A percentile compares a stretch with the other conserved stretches of the same genome.
These are phyloP conservation scores for Drosophila infuscata DNA, from an alignment of 2,888 invertebrate genomes.

Conservation along the genomic window DNA sequence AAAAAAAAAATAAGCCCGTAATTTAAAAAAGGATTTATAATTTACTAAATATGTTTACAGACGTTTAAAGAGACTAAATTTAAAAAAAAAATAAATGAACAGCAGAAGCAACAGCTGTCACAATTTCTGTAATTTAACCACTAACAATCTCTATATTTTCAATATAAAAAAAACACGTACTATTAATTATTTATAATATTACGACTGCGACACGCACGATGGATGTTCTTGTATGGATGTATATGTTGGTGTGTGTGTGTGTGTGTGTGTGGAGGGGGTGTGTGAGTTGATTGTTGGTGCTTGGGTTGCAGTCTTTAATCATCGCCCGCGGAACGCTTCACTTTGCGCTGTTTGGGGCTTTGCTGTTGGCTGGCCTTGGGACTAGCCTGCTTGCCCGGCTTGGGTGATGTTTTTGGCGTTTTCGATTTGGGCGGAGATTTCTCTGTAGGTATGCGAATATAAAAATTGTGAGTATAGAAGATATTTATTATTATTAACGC, in stretches of 20 bases:
- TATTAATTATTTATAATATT: constrained; percentile 50
- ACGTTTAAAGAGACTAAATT: constrained; percentile 1
- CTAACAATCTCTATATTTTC: constrained; percentile 68
- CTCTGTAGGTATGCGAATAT: constrained; percentile 86
- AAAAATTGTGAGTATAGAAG: neutral
- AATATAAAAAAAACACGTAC: constrained; percentile 40
- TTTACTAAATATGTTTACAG: constrained; percentile 20
- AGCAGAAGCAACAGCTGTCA: constrained; percentile 10
- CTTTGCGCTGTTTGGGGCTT: constrained; percentile 92
- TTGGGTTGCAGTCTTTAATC: constrained; percentile 84
- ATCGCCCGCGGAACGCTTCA: constrained; percentile 90
- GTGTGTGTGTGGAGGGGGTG: constrained; percentile 12
- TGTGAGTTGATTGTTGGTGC: constrained; percentile 28
- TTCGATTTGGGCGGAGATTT: constrained; percentile 88
- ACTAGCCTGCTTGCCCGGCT: constrained; percentile 86
- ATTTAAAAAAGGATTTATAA: constrained; percentile 14
- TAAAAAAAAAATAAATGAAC: constrained; percentile 9
- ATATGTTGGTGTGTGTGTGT: constrained; percentile 19
- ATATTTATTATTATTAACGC: neutral
- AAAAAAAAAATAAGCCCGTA: neutral
- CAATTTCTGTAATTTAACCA: constrained; percentile 39
- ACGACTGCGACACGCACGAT: constrained; percentile 43
- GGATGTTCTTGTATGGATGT: constrained; percentile 34
- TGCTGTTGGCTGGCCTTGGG: constrained; percentile 87
- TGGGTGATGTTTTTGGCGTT: constrained; percentile 87